Conservation (phyloP, 2,888 invertebrate species). For the Zygogramma bicolorata region DNA sequence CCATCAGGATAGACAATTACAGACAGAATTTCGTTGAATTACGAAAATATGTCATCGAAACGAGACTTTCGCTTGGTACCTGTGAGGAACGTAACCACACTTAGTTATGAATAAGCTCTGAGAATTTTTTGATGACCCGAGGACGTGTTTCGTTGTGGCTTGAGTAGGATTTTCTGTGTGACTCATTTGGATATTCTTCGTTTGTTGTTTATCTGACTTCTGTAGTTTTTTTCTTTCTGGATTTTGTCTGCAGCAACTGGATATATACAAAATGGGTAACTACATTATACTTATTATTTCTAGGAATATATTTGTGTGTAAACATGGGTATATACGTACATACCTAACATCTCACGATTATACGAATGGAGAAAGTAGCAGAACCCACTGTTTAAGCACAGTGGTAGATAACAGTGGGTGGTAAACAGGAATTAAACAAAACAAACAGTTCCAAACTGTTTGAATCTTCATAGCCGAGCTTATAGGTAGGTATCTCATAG, state of each 20-base stretch:
- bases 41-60: constrained; percentile 34
- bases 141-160: constrained; percentile 37
- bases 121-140: constrained; percentile 38
- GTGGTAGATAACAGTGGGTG: no score
- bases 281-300: background rate
- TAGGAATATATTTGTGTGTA: no score
- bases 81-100: constrained; percentile 48
- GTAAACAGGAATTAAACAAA: no score
- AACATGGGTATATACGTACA: no score
- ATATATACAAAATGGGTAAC: constrained; percentile 34
- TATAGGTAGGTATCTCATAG: no score
- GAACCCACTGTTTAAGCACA: no score
- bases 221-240: constrained; percentile 18
- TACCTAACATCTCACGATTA: no score
- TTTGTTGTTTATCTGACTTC: constrained; percentile 24
- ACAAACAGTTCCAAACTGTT: no score
- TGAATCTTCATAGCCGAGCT: no score
- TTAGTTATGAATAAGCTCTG: constrained; percentile 39
- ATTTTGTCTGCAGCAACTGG: constrained; percentile 13
- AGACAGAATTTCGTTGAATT: constrained; percentile 17
- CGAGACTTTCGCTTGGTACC: constrained; percentile 50
- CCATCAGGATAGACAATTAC: background rate
- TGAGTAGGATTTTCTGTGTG: constrained; percentile 40
- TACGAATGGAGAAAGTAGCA: no score
- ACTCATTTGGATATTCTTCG: constrained; percentile 40